These are phyloP conservation scores for Glyptemys insculpta DNA, from an alignment of 2,797 vertebrate species.

Conservation along the genomic window DNA sequence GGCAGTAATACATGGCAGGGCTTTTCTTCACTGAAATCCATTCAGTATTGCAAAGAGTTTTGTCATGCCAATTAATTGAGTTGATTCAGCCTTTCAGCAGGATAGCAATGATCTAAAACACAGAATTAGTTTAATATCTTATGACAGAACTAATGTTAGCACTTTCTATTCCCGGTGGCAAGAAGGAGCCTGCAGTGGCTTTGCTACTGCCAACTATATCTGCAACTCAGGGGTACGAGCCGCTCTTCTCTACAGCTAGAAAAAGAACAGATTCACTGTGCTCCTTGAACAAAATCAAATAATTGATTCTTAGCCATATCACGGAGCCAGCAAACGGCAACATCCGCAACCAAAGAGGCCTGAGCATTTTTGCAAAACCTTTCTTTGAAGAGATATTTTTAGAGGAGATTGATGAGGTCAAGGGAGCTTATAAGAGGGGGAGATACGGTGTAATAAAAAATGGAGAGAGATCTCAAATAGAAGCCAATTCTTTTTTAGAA, in stretches of 20 bases:
- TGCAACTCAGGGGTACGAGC: neutral
- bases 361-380: conserved; percentile 19
- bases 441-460: conserved; percentile 46
- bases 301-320: neutral
- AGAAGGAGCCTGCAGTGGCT: neutral
- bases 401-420: conserved; percentile 49
- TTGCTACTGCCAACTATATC: conserved; percentile 41
- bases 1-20: neutral
- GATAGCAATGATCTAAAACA: neutral
- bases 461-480: conserved; percentile 17
- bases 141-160: conserved; percentile 25
- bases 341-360: neutral
- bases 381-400: conserved; percentile 54
- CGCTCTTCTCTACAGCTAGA: neutral
- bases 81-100: neutral
- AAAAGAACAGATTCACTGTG: neutral
- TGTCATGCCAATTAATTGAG: conserved; percentile 18
- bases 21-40: neutral
- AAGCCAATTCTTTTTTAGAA: conserved; percentile 23
- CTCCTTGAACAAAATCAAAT: conserved; percentile 13
- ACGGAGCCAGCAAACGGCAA: conserved; percentile 14
- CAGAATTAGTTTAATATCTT: conserved; percentile 41
- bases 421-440: conserved; percentile 1
- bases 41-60: neutral
- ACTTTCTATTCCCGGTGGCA: neutral